Conservation (phyloP, 2,888 invertebrate species). For the Tubulanus polymorphus region DNA sequence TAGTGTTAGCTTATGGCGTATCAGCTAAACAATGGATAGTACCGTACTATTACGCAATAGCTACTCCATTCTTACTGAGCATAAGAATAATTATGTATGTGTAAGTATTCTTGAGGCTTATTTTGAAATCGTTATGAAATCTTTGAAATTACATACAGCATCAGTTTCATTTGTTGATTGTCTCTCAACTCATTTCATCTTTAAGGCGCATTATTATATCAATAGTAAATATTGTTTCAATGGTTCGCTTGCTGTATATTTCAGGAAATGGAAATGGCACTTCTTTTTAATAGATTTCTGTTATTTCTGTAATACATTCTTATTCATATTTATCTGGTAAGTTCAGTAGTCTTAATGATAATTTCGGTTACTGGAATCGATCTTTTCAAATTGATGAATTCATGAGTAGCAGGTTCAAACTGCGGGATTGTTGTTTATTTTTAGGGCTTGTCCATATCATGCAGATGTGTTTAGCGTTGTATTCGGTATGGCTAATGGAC, state of each 20-base stretch:
- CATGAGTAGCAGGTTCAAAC: not conserved
- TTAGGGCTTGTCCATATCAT: slow-evolving; percentile 24
- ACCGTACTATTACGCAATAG: slow-evolving; percentile 37
- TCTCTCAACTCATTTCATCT: no score
- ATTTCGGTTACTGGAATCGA: no score
- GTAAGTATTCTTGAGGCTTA: no score
- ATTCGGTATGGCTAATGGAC: slow-evolving; percentile 39
- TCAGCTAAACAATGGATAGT: slow-evolving; percentile 34
- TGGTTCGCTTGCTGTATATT: slow-evolving; percentile 9
- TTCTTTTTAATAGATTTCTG: slow-evolving; percentile 45
- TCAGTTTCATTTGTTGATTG: no score
- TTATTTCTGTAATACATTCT: slow-evolving; percentile 37
- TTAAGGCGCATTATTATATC: not conserved
- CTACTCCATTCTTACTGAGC: no score
- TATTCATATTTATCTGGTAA: slow-evolving; percentile 38
- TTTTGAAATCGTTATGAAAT: no score
- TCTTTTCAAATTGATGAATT: no score
- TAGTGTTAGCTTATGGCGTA: slow-evolving; percentile 27
- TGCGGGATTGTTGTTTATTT: not conserved
- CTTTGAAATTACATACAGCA: no score
- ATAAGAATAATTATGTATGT: slow-evolving; percentile 34
- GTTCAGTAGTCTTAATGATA: slow-evolving; percentile 10
- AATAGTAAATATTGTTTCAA: not conserved
- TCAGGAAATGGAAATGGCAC: slow-evolving; percentile 39
- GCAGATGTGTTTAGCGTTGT: slow-evolving; percentile 28